Conservation (phyloP, 2,113 vertebrate genomes). For the Pelusios castaneus region DNA sequence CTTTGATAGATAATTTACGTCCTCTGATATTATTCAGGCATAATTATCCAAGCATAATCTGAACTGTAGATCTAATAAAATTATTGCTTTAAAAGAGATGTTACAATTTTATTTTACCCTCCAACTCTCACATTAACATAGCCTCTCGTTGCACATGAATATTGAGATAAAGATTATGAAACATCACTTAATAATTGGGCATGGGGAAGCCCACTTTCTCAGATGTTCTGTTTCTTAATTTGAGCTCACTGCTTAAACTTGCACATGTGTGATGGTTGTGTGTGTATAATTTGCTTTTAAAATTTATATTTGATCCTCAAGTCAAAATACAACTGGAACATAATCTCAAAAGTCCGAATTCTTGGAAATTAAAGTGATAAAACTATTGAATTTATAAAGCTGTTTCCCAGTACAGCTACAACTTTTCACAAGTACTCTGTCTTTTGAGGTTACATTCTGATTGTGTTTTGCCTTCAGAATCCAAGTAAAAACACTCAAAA, state of each 20-base stretch:
- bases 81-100: slow-evolving; percentile 6
- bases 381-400: background rate
- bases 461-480: background rate
- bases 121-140: background rate
- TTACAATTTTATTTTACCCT: slow-evolving; percentile 36
- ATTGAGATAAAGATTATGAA: background rate
- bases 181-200: slow-evolving; percentile 29
- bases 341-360: background rate
- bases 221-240: slow-evolving; percentile 9
- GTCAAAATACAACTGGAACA: background rate
- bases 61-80: slow-evolving; percentile 15
- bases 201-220: background rate
- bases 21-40: slow-evolving; percentile 3
- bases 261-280: background rate
- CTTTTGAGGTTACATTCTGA: background rate
- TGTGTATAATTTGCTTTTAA: background rate
- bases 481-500: background rate
- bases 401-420: background rate
- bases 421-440: background rate
- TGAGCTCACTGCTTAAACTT: slow-evolving; percentile 2
- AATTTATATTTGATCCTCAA: background rate
- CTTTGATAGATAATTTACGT: slow-evolving; percentile 6
- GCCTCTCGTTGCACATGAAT: background rate
- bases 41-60: slow-evolving; percentile 5
- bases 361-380: background rate